Percentiles rank a stretch among this genome's conserved stretches.
Evolutionary conservation across 2,113 vertebrate species (phyloP).

Genomic region (Sebastes fasciatus): DNA sequence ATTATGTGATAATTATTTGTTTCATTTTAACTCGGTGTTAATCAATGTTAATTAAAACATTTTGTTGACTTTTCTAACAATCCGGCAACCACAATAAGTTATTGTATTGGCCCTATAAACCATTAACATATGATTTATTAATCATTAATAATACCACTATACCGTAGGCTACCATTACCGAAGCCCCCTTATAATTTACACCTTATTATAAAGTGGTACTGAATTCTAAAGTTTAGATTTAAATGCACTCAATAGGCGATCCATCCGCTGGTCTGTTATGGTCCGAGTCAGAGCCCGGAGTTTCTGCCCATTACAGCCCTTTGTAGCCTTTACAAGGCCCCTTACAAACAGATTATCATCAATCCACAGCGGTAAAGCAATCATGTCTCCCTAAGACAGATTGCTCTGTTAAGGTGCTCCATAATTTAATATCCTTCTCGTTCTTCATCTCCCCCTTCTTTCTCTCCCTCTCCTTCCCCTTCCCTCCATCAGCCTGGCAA

Average conservation of each 20-base stretch:
- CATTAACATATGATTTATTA: not conserved
- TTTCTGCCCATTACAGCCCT: conserved; percentile 40
- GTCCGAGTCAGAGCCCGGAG: conserved; percentile 13
- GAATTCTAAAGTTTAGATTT: not conserved
- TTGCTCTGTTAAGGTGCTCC: conserved; percentile 82
- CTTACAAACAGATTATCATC: conserved; percentile 81
- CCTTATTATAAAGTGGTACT: not conserved
- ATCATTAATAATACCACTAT: not conserved
- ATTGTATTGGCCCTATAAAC: not conserved
- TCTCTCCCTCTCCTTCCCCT: not conserved
- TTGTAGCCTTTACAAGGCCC: conserved; percentile 61
- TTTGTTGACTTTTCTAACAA: not conserved
- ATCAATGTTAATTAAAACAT: not conserved
- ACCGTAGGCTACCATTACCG: not conserved
- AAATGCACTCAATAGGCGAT: not conserved
- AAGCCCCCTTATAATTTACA: no score
- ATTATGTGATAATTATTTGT: not conserved
- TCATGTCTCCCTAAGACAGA: conserved; percentile 80
- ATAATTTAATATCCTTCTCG: conserved; percentile 83
- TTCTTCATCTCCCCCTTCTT: conserved; percentile 64
- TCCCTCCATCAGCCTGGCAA: conserved; percentile 60
- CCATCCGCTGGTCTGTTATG: conserved; percentile 17
- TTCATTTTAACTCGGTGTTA: not conserved
- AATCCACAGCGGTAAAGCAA: conserved; percentile 75
- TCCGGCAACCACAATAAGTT: not conserved